phyloP scores from a whole-genome alignment of 2,888 invertebrate genomes.

The Mongoloraphidia duomilia region DNA sequence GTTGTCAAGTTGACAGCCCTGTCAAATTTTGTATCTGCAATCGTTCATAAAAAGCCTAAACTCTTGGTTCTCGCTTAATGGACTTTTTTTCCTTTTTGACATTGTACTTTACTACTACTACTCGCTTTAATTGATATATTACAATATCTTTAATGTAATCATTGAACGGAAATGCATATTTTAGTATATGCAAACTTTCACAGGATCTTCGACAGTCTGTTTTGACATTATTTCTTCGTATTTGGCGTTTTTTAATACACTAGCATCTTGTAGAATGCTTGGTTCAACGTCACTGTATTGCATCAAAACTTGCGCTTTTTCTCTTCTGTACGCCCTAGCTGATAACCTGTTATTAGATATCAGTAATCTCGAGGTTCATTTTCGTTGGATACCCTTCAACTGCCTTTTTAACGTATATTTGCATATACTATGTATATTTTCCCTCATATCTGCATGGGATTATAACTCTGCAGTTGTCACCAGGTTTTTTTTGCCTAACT shows the following conservation, averaged over 20 bases:
- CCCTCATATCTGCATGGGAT: conserved; percentile 3
- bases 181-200: background rate
- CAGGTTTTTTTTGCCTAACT: conserved; percentile 4
- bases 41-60: no score
- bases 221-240: background rate
- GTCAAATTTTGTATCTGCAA: no score
- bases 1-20: no score
- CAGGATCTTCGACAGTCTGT: no score
- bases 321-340: conserved; percentile 4
- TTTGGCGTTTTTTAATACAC: conserved; percentile 4
- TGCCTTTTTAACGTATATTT: conserved; percentile 2
- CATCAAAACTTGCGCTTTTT: conserved; percentile 5
- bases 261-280: conserved; percentile 1
- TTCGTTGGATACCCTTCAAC: conserved; percentile 3
- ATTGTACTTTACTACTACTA: no score
- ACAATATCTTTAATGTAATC: conserved; percentile 7
- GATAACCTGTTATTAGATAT: conserved; percentile 1
- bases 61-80: no score
- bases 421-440: background rate
- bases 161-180: conserved; percentile 6
- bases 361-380: background rate
- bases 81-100: no score
- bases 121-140: no score
- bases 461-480: background rate
- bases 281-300: conserved; percentile 2